Base-by-base conservation (phyloP, 2,113 vertebrate species). In the Holacanthus passer region DNA sequence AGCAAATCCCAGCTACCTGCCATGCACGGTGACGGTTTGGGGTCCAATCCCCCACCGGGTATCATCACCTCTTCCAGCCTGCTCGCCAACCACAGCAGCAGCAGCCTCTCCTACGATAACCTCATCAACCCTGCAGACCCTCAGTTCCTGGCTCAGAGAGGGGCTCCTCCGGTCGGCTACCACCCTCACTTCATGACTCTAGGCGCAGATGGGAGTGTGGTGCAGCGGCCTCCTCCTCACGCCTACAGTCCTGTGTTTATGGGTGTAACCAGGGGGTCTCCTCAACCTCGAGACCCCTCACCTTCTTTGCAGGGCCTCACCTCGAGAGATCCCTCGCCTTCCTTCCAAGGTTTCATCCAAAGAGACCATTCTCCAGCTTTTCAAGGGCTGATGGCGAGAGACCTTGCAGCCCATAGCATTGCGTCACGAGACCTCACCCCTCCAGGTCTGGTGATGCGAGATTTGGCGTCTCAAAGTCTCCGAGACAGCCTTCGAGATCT, bases 71-170 rank as follows among this genome's bases (percentile, higher is more conserved):
- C 96, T 22, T 95, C 96, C 91, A 93, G 95, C 5, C 92, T 95
- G 22, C 92, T 97, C 89, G 94, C 95, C 29, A 97, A 95, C 90
- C 96, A 96, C 86, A 96, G 95, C 3, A 96, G 96, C 87, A 97
- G 96, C 87, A 97, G 96, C 87, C 92, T 98, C 74, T 96, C 97
- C 0, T 98, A 97, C 0, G 97, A 99, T 89, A 98, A 97, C 92
- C 93, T 98, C 73, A 91, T 97, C 20, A 95, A 92, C 87, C 95
- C 97, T 1, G 58, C 64, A 24, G 94, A 93, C 89, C 93, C 2
- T 72, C 93, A 95, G 74, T 94, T 95, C 76, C 82, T 94, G 0
- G 78, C 95, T 52, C 96, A 97, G 71, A 92, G 96, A 59, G 94
- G 94, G 0, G 85, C 92, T 5, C 88, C 96, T 22, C 79, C 93